Percentiles rank a stretch among this genome's conserved stretches.
Conservation (phyloP, 2,888 invertebrate species). For the Syrista parreyssii region DNA sequence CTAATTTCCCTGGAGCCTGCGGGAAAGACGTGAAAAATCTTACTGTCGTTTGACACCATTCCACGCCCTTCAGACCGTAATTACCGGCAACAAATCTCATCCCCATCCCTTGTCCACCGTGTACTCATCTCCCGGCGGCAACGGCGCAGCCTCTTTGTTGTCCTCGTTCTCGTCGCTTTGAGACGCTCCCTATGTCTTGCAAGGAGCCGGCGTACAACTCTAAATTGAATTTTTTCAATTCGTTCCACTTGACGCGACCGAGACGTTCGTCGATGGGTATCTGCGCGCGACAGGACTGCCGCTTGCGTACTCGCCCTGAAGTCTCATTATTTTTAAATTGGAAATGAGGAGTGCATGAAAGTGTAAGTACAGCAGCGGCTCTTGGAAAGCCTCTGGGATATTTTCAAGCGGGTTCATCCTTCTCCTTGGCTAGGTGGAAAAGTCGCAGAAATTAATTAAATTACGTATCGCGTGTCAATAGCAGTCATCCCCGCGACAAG, state of each 20-base stretch:
- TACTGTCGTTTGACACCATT: slow-evolving; percentile 14
- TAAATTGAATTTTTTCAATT: slow-evolving; percentile 54
- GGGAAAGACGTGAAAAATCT: slow-evolving; percentile 20
- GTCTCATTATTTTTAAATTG: slow-evolving; percentile 57
- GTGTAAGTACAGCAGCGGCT: slow-evolving; percentile 12
- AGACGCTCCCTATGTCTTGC: slow-evolving; percentile 19
- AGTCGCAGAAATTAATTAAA: slow-evolving; percentile 6
- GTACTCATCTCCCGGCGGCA: not conserved
- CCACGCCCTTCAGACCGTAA: slow-evolving; percentile 17
- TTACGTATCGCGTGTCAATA: slow-evolving; percentile 5
- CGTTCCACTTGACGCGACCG: slow-evolving; percentile 41
- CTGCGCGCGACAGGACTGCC: slow-evolving; percentile 49
- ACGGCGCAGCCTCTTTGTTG: not conserved
- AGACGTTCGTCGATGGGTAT: slow-evolving; percentile 44
- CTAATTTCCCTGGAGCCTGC: slow-evolving; percentile 16
- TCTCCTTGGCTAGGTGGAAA: not conserved
- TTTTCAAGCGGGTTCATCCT: not conserved
- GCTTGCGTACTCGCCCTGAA: slow-evolving; percentile 35
- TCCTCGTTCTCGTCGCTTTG: slow-evolving; percentile 10
- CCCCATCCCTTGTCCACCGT: not conserved
- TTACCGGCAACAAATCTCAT: slow-evolving; percentile 22
- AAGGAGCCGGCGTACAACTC: slow-evolving; percentile 24
- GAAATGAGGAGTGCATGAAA: slow-evolving; percentile 47
- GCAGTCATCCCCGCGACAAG: not conserved
- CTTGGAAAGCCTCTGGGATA: not conserved